Evolutionary conservation across 2,888 invertebrate species (phyloP).

Genomic region (Ecdyonurus torrentis): DNA sequence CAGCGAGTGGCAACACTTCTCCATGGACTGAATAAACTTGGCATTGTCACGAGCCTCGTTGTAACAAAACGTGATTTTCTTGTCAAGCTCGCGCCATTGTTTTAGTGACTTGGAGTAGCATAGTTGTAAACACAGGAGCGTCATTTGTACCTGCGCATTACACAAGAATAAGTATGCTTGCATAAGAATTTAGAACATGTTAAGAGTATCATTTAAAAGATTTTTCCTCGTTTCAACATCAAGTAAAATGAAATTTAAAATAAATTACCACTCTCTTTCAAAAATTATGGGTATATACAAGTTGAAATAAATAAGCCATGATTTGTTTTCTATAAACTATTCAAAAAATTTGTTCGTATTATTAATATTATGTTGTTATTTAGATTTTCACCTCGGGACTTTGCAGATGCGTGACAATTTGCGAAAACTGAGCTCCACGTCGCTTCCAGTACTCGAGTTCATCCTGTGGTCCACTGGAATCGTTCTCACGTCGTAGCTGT

Average conservation of each 20-base stretch:
- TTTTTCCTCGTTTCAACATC: no score
- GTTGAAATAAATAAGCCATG: neutral
- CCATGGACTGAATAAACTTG: slow-evolving; percentile 85
- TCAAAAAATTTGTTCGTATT: neutral
- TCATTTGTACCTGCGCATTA: slow-evolving; percentile 47
- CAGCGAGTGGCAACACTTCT: slow-evolving; percentile 85
- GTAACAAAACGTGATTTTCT: slow-evolving; percentile 84
- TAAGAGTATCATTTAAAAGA: no score
- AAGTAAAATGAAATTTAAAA: no score
- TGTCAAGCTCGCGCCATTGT: slow-evolving; percentile 69
- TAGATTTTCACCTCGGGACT: slow-evolving; percentile 28
- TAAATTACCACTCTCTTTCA: no score
- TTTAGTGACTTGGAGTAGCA: slow-evolving; percentile 64
- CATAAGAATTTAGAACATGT: no score
- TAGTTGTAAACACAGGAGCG: slow-evolving; percentile 55
- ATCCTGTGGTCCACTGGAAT: slow-evolving; percentile 78
- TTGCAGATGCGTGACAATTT: slow-evolving; percentile 59
- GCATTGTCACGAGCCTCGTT: slow-evolving; percentile 94
- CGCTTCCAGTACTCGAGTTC: slow-evolving; percentile 95
- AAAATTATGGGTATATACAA: neutral
- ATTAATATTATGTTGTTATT: neutral
- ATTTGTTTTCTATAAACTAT: neutral
- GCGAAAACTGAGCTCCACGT: slow-evolving; percentile 82
- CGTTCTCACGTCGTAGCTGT: slow-evolving; percentile 78
- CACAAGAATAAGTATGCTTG: slow-evolving; percentile 4